Evolutionary conservation across 30 jellyfish, hydroid and myxozoan species (phyloP).

Genomic region (Catostylus mosaicus): DNA sequence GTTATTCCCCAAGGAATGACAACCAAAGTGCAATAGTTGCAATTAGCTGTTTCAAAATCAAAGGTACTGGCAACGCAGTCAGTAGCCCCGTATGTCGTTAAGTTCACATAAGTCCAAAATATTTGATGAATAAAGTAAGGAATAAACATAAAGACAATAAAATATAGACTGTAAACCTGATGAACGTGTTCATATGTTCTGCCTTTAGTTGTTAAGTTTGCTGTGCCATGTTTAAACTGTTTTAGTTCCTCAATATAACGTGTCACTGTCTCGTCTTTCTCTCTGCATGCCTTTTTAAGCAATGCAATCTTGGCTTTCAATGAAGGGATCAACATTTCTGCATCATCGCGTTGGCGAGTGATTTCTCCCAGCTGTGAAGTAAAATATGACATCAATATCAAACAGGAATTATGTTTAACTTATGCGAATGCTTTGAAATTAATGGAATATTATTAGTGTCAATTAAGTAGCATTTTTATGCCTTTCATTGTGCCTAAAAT

Average conservation of each 20-base stretch:
- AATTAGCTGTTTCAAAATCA: no score
- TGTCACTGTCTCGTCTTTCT: conserved; percentile 80
- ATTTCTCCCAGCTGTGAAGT: conserved; percentile 77
- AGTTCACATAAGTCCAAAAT: no score
- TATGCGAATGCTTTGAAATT: background rate
- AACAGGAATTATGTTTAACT: no score
- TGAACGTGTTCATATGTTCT: conserved; percentile 10
- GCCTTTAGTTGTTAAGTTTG: conserved; percentile 4
- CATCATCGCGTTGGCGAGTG: conserved; percentile 96
- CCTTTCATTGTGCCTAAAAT: no score
- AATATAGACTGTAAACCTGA: conserved; percentile 23
- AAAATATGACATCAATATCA: background rate
- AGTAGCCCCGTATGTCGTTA: no score
- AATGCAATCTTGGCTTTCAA: conserved; percentile 78
- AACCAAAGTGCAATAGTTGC: no score
- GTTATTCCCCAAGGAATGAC: no score
- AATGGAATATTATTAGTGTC: no score
- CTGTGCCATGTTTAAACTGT: conserved; percentile 47
- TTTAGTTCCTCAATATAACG: conserved; percentile 56
- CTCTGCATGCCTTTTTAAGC: conserved; percentile 82
- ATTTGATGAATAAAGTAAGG: no score
- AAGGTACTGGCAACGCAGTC: no score
- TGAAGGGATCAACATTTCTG: conserved; percentile 90
- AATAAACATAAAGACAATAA: no score
- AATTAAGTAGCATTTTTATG: no score